A percentile compares a stretch with the other conserved stretches of the same genome.
Conservation (phyloP, 2,888 invertebrate genomes). For the Chrysolina haemoptera region DNA sequence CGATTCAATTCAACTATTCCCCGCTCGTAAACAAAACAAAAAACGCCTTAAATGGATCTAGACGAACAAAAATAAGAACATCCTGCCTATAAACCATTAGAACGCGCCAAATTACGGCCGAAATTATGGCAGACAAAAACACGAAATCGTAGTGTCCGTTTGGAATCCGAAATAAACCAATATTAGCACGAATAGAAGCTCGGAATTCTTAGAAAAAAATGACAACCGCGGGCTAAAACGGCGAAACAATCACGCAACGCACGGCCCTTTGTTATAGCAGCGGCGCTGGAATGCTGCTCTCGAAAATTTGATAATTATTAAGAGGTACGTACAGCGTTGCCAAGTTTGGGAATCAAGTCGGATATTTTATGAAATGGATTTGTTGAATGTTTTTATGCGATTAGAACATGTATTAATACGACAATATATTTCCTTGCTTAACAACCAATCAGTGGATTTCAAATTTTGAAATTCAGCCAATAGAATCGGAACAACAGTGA, state of each 20-base stretch:
- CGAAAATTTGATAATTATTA: slow-evolving; percentile 34
- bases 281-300: slow-evolving; percentile 33
- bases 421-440: too few species aligned
- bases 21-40: background rate
- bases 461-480: too few species aligned
- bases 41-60: slow-evolving; percentile 17
- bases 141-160: slow-evolving; percentile 31
- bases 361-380: background rate
- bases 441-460: too few species aligned
- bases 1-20: slow-evolving; percentile 1
- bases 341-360: background rate
- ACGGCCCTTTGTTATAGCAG: slow-evolving; percentile 39
- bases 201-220: slow-evolving; percentile 58
- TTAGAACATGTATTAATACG: too few species aligned
- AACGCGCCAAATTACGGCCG: slow-evolving; percentile 21
- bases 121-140: slow-evolving; percentile 29
- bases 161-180: slow-evolving; percentile 46
- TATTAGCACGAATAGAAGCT: slow-evolving; percentile 53
- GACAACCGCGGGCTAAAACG: slow-evolving; percentile 63
- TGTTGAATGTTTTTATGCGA: too few species aligned
- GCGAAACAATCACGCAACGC: slow-evolving; percentile 63
- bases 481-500: too few species aligned
- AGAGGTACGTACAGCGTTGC: background rate
- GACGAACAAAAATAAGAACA: slow-evolving; percentile 21
- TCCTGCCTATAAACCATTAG: slow-evolving; percentile 24